Conservation (phyloP, 2,888 invertebrate genomes). For the Seira ritae region DNA sequence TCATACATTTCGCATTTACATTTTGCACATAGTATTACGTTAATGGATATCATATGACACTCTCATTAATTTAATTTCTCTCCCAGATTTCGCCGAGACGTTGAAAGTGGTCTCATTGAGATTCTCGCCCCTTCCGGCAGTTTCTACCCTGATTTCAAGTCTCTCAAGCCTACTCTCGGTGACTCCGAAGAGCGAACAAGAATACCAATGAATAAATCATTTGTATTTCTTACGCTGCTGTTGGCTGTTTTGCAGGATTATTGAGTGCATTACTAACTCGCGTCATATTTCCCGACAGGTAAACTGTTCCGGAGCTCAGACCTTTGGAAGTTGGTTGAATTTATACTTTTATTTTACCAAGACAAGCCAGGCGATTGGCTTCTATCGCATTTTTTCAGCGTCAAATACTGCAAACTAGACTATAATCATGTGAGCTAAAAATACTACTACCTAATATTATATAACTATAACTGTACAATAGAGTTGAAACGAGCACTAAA, state of each 20-base stretch:
- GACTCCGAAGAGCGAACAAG: conserved; percentile 89
- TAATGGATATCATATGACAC: neutral
- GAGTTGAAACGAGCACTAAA: too few species aligned
- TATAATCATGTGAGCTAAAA: conserved; percentile 83
- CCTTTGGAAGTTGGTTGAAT: conserved; percentile 90
- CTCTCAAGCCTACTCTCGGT: conserved; percentile 86
- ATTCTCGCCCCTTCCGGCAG: conserved; percentile 89
- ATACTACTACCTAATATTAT: too few species aligned
- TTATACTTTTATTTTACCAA: conserved; percentile 95
- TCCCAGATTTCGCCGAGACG: conserved; percentile 84
- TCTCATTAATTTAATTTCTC: conserved; percentile 3
- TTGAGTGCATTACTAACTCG: too few species aligned
- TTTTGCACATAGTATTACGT: too few species aligned
- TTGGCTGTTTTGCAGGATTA: neutral
- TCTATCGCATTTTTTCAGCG: conserved; percentile 90
- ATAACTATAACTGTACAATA: too few species aligned
- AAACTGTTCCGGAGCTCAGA: conserved; percentile 94
- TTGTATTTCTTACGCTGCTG: neutral
- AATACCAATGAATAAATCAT: neutral
- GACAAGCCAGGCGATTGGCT: conserved; percentile 99
- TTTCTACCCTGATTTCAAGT: conserved; percentile 92
- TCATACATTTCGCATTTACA: too few species aligned
- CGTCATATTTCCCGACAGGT: conserved; percentile 79
- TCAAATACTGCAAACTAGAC: conserved; percentile 91
- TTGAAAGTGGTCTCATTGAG: conserved; percentile 89